phyloP scores from a whole-genome alignment of 2,797 vertebrate species.

The Onychomys arenicola region DNA sequence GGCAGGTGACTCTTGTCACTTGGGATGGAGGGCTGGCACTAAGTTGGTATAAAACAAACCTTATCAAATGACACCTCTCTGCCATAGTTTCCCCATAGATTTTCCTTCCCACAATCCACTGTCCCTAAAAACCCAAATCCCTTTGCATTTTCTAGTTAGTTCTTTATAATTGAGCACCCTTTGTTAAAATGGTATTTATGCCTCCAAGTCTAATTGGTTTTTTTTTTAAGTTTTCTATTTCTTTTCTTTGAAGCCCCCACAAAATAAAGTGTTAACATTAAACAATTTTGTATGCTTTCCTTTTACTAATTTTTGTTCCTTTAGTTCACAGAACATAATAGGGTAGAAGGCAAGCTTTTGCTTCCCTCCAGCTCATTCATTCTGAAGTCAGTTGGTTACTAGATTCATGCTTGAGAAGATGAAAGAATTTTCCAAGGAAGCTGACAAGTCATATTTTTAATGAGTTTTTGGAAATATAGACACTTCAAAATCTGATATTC shows the following conservation, averaged over 20 bases:
- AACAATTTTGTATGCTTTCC: constrained; percentile 8
- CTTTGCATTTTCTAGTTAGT: not conserved
- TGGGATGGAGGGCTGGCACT: not conserved
- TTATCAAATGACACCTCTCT: constrained; percentile 14
- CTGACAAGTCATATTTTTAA: constrained; percentile 35
- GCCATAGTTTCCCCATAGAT: not conserved
- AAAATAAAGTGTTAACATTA: constrained; percentile 50
- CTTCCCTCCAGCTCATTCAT: not conserved
- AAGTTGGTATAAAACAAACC: not conserved
- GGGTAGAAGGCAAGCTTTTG: not conserved
- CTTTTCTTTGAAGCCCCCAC: not conserved
- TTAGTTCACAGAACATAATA: constrained; percentile 50
- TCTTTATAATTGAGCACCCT: not conserved
- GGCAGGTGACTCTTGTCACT: not conserved
- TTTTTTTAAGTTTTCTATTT: not conserved
- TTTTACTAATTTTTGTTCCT: constrained; percentile 10
- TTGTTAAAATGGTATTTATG: constrained; percentile 28
- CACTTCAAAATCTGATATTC: constrained; percentile 49
- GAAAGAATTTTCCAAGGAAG: constrained; percentile 32
- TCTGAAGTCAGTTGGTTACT: constrained; percentile 39
- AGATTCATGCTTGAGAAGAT: constrained; percentile 17
- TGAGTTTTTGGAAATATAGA: constrained; percentile 20
- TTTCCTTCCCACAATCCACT: not conserved
- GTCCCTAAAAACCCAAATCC: not conserved
- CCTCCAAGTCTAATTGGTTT: not conserved